Conservation (phyloP, 2,888 invertebrate genomes). For the Eupithecia exiguata region DNA sequence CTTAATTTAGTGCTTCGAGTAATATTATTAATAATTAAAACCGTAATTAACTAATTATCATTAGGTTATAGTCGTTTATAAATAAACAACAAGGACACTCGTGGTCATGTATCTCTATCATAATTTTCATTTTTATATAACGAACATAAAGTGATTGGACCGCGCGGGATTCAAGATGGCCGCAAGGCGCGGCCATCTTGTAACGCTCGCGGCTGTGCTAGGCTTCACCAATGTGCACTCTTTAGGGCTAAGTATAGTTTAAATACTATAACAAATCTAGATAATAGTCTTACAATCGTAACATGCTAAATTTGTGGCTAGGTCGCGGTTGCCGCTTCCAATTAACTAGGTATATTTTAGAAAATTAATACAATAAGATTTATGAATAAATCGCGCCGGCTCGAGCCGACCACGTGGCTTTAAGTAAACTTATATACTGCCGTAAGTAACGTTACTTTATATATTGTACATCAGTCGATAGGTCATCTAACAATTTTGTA, state of each 20-base stretch:
- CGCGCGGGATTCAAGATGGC: constrained; percentile 45
- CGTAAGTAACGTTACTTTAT: constrained; percentile 81
- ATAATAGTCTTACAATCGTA: constrained; percentile 82
- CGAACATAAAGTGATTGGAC: constrained; percentile 72
- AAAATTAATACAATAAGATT: constrained; percentile 80
- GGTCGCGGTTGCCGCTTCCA: constrained; percentile 76
- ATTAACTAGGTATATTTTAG: constrained; percentile 80
- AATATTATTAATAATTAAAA: constrained; percentile 81
- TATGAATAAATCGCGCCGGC: constrained; percentile 68
- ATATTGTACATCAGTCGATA: constrained; percentile 84
- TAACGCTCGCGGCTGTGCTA: constrained; percentile 43
- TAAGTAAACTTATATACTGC: constrained; percentile 81
- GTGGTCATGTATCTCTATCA: constrained; percentile 79
- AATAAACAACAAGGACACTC: constrained; percentile 81
- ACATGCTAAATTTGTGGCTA: constrained; percentile 76
- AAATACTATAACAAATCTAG: constrained; percentile 81
- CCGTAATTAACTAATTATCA: constrained; percentile 85
- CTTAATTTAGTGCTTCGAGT: constrained; percentile 80
- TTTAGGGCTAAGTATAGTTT: constrained; percentile 74
- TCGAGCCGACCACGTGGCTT: constrained; percentile 55
- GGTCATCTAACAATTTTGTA: constrained; percentile 82
- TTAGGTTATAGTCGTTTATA: constrained; percentile 73
- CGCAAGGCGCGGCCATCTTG: constrained; percentile 39
- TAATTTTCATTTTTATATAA: constrained; percentile 83
- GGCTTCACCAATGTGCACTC: constrained; percentile 54